Evolutionary conservation across 35 echinoderm and acorn worm species (phyloP), one percentile per base, ranked within the genome.

Genomic region (Nesometra sesokonis): DNA sequence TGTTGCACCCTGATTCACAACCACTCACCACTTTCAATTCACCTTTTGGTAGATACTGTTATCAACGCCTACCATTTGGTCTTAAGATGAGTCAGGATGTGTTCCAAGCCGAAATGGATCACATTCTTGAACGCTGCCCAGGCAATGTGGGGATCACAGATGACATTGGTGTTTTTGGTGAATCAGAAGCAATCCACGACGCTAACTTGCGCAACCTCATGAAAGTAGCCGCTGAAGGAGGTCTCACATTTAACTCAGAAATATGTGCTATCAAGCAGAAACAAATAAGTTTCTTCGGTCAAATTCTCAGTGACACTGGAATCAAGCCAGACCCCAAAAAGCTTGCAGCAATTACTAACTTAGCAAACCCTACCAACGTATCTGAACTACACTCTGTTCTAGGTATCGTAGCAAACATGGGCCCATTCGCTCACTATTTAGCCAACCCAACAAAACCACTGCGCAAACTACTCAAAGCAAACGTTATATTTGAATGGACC

Each of bases 71-170:
- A 30, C 91, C 91, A 38, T 93, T 93, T 82, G 91, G 91, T 0
- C 35, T 93, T 2, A 40, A 32, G 31, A 78, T 86, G 3, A 76
- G 82, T 33, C 88, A 89, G 35, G 87, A 93, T 33, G 36, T 93
- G 8, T 89, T 93, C 46, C 91, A 93, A 35, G 47, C 88, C 15
- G 85, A 57, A 38, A 89, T 89, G 91, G 82, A 88, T 38, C 86
- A 81, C 40, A 88, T 93, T 17, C 87, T 88, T 9, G 86, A 88
- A 38, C 47, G 82, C 13, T 88, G 87, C 35, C 77, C 77, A 36
- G 90, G 91, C 11, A 86, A 46, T 19, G 77, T 86, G 11, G 80
- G 80, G 35, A 91, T 91, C 43, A 36, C 76, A 38, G 89, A 91
- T 83, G 90, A 87, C 47, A 81, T 91, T 19, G 43, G n/a, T 31